Conservation (phyloP, 1,140 invertebrate genomes). For the Drosophila prosaltans region DNA sequence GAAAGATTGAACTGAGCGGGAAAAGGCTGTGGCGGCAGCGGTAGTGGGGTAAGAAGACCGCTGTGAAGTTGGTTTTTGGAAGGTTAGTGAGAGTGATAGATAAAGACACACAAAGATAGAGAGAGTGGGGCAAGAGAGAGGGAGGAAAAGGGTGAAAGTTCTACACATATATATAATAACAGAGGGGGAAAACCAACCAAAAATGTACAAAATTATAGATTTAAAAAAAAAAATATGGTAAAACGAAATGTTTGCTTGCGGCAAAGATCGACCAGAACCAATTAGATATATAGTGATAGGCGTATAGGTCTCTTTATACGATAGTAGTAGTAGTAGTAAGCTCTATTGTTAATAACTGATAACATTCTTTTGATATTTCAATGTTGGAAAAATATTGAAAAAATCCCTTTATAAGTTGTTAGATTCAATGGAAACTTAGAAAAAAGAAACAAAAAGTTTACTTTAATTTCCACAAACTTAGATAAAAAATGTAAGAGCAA, state of each 20-base stretch:
- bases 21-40: background rate
- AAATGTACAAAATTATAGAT: background rate
- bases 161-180: background rate
- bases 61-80: background rate
- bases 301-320: background rate
- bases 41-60: background rate
- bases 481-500: slow-evolving; percentile 17
- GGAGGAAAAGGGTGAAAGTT: background rate
- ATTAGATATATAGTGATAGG: background rate
- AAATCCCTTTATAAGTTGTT: slow-evolving; percentile 33
- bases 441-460: slow-evolving; percentile 16
- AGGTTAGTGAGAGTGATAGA: background rate
- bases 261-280: background rate
- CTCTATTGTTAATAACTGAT: background rate
- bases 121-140: background rate
- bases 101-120: slow-evolving; percentile 16
- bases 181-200: background rate
- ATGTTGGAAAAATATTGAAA: background rate
- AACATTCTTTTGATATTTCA: background rate
- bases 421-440: slow-evolving; percentile 30
- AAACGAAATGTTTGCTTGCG: background rate
- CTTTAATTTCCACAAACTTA: background rate
- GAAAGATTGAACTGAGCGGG: background rate
- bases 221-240: background rate
- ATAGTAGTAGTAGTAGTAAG: slow-evolving; percentile 2